phyloP scores from a whole-genome alignment of 2,113 vertebrate species.

The Strigops habroptila region DNA sequence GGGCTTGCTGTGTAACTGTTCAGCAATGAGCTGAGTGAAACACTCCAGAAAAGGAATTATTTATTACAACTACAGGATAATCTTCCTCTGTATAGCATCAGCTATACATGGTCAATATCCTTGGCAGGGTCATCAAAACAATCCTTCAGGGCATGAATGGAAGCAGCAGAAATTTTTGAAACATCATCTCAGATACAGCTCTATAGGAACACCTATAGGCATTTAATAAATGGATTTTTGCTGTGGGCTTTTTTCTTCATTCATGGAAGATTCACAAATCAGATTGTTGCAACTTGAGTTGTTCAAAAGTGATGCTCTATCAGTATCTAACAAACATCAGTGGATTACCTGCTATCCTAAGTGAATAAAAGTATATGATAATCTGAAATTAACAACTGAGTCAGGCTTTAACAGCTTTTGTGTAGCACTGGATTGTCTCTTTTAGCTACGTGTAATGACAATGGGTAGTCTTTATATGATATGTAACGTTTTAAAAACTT shows the following conservation, averaged over 20 bases:
- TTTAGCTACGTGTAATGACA: not conserved
- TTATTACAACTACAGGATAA: not conserved
- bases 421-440: not conserved
- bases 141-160: not conserved
- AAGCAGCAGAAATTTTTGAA: not conserved
- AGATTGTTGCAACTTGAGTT: not conserved
- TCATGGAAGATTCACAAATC: not conserved
- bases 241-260: not conserved
- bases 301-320: not conserved
- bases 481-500: not conserved
- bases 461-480: not conserved
- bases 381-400: not conserved
- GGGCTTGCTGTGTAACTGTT: not conserved
- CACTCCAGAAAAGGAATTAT: not conserved
- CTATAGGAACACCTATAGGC: not conserved
- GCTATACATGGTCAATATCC: not conserved
- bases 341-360: not conserved
- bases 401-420: not conserved
- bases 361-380: not conserved
- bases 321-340: not conserved
- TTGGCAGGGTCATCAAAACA: not conserved
- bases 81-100: not conserved
- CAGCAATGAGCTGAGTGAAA: not conserved
- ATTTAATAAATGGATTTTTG: not conserved
- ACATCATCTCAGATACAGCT: not conserved